phyloP scores from a whole-genome alignment of 2,797 vertebrate species.

The Chaunax sp. region DNA sequence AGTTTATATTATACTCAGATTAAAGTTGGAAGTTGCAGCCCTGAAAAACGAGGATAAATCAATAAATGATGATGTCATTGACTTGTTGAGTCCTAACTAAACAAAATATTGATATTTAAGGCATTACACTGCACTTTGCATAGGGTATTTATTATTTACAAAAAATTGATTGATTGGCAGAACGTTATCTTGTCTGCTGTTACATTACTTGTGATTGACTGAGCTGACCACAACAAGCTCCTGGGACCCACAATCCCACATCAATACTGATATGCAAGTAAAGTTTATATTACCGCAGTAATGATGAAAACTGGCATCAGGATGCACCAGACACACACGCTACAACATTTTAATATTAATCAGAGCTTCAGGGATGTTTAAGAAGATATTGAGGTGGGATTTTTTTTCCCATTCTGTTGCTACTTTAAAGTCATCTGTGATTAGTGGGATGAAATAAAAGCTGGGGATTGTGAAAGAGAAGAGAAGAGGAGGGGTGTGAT shows the following conservation, averaged over 20 bases:
- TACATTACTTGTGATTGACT: not conserved
- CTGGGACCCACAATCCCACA: not conserved
- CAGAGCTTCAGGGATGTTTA: not conserved
- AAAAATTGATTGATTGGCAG: not conserved
- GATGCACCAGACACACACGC: not conserved
- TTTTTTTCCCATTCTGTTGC: not conserved
- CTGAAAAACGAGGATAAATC: too few species aligned
- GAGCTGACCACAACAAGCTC: not conserved
- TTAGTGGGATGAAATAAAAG: not conserved
- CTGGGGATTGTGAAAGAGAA: not conserved
- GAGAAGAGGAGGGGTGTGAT: slow-evolving; percentile 2
- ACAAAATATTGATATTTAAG: not conserved
- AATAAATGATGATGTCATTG: not conserved
- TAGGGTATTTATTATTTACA: not conserved
- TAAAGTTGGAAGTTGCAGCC: too few species aligned
- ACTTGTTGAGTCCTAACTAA: not conserved
- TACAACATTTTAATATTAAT: not conserved
- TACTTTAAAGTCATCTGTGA: not conserved
- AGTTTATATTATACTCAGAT: too few species aligned
- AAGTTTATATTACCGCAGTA: not conserved
- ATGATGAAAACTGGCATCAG: not conserved
- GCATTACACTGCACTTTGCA: not conserved
- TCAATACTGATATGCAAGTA: not conserved
- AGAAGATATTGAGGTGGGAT: not conserved
- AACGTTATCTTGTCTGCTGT: not conserved